A percentile compares a stretch with the other conserved stretches of the same genome.
Evolutionary conservation across 2,888 invertebrate genomes (phyloP).

Genomic region (Onchidella celtica): DNA sequence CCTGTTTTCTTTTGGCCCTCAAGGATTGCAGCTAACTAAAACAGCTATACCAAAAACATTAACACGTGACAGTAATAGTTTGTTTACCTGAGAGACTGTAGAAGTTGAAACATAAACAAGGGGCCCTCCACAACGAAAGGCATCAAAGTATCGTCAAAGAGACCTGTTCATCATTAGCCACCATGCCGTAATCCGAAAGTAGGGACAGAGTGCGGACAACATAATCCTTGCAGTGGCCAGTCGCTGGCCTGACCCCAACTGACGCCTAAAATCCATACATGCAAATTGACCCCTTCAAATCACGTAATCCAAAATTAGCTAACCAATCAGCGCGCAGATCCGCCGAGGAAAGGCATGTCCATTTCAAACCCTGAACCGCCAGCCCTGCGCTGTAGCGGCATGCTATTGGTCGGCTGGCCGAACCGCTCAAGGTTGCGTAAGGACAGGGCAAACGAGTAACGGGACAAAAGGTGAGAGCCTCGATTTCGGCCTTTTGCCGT

Average conservation of each 20-base stretch:
- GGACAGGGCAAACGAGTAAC: slow-evolving; percentile 55
- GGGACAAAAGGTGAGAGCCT: slow-evolving; percentile 60
- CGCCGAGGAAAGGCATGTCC: slow-evolving; percentile 56
- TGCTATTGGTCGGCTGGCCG: slow-evolving; percentile 56
- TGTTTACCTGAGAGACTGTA: background rate
- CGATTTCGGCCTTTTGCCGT: slow-evolving; percentile 48
- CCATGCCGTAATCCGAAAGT: background rate
- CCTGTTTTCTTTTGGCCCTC: no score
- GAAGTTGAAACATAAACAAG: background rate
- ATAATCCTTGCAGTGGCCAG: slow-evolving; percentile 1
- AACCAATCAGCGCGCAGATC: slow-evolving; percentile 64
- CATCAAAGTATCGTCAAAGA: background rate
- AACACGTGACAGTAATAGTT: background rate
- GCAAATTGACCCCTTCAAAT: slow-evolving; percentile 50
- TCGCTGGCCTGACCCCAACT: slow-evolving; percentile 45
- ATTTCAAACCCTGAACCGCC: slow-evolving; percentile 46
- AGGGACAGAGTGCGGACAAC: background rate
- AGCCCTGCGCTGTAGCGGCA: slow-evolving; percentile 32
- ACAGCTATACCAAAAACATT: no score
- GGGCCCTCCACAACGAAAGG: background rate
- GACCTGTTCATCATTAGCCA: background rate
- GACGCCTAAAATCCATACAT: slow-evolving; percentile 46
- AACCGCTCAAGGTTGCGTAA: slow-evolving; percentile 64
- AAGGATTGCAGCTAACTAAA: no score
- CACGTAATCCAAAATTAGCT: slow-evolving; percentile 70